Base-by-base conservation (phyloP, 2,888 invertebrate species). In the Tortrix viridana region DNA sequence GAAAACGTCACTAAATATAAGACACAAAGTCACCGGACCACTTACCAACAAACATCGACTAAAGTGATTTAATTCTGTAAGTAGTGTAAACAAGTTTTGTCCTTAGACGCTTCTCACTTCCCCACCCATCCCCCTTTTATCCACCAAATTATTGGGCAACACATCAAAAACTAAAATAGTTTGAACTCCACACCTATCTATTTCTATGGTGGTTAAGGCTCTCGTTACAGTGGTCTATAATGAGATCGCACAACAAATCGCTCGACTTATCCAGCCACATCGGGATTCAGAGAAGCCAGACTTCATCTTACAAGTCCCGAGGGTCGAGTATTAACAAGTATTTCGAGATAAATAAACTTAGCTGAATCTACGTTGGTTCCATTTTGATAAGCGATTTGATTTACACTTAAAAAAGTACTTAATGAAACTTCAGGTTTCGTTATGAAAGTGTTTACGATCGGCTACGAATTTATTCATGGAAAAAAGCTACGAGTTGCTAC, bases 301-400 rank as follows among this genome's bases (percentile, higher is more conserved):
- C 84, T 81, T 80, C 69, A 74, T 74, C 78, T 76, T 74, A 74
- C 69, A 68, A 79, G 79, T 82, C 82, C 80, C 80, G 62, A 77
- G 81, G 84, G 81, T 82, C 80, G 82, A 80, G 85, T 82, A 89
- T 89, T 89, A 88, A 86, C 87, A 88, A 89, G 89, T 89, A 89
- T 89, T 89, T 87, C 81, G 86, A 87, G 86, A 89, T 89, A 89
- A 88, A 89, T 87, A 81, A 89, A 89, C 82, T 89, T 88, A 84
- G 80, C 81, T 82, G 82, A 86, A 81, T 79, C 81, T 80, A 85
- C 79, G 81, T 81, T 82, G 79, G 78, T 52, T 56, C 76, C 66
- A 74, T 67, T 71, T 69, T 65, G 66, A 71, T 67, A 68, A 66
- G 67, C 66, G 67, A 67, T 68, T 32, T 32, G 3, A 32, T 32